Conservation (phyloP, 2,797 vertebrate species). For the Silurus aristotelis region DNA sequence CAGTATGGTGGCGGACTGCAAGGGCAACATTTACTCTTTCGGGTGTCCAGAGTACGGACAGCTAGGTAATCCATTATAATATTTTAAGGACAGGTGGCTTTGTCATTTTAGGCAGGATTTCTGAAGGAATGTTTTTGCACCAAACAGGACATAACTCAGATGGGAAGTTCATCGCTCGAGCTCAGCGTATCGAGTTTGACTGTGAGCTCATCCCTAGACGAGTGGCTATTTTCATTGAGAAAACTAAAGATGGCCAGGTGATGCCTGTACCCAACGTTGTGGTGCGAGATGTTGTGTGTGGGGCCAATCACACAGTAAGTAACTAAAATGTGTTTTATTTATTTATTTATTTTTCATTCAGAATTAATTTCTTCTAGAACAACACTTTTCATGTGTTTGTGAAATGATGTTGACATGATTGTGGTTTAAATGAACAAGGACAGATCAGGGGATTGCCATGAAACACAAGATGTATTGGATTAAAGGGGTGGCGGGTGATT, state of each 20-base stretch:
- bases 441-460: background rate
- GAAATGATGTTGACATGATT: background rate
- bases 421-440: background rate
- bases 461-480: background rate
- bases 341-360: background rate
- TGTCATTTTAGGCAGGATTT: background rate
- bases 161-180: constrained; percentile 93
- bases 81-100: too few species aligned
- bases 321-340: background rate
- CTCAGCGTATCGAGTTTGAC: constrained; percentile 94
- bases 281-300: constrained; percentile 89
- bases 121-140: background rate
- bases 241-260: constrained; percentile 94
- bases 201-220: constrained; percentile 92
- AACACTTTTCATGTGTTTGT: background rate
- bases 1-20: constrained; percentile 97
- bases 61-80: constrained; percentile 78
- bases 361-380: background rate
- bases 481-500: background rate
- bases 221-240: constrained; percentile 94
- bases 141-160: constrained; percentile 91
- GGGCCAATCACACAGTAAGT: constrained; percentile 90
- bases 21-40: constrained; percentile 95
- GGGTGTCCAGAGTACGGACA: constrained; percentile 96
- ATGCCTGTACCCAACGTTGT: constrained; percentile 93